These are phyloP conservation scores for Mallotus villosus DNA, from an alignment of 2,797 vertebrate genomes.

Conservation along the genomic window DNA sequence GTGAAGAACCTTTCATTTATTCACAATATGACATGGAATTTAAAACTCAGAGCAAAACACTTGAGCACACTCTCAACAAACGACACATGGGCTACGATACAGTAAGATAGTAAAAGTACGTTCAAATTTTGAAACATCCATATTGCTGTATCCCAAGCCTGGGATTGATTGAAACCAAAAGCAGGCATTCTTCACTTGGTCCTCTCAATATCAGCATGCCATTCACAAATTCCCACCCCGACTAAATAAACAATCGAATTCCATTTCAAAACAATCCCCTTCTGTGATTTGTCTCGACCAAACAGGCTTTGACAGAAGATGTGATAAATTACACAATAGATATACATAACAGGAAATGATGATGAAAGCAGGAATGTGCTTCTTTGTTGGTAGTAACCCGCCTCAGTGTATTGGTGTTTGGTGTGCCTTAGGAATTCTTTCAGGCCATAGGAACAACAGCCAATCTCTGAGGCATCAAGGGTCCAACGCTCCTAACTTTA, in stretches of 20 bases:
- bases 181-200: constrained; percentile 29
- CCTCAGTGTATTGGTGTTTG: constrained; percentile 32
- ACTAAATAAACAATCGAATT: constrained; percentile 23
- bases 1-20: constrained; percentile 70
- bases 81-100: background rate
- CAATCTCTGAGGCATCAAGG: constrained; percentile 1
- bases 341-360: constrained; percentile 26
- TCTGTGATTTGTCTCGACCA: constrained; percentile 15
- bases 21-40: constrained; percentile 69
- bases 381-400: constrained; percentile 27
- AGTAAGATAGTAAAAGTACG: background rate
- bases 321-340: constrained; percentile 21
- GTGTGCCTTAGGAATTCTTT: constrained; percentile 50
- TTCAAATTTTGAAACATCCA: constrained; percentile 5
- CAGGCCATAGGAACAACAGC: constrained; percentile 49
- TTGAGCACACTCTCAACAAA: background rate
- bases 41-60: constrained; percentile 62
- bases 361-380: constrained; percentile 30
- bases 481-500: constrained; percentile 33
- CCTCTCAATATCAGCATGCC: constrained; percentile 10
- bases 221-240: constrained; percentile 1
- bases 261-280: constrained; percentile 25
- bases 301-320: constrained; percentile 40
- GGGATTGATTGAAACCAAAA: constrained; percentile 23
- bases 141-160: background rate